Conservation (phyloP, 2,888 invertebrate genomes). For the Drosophila aldrichi region DNA sequence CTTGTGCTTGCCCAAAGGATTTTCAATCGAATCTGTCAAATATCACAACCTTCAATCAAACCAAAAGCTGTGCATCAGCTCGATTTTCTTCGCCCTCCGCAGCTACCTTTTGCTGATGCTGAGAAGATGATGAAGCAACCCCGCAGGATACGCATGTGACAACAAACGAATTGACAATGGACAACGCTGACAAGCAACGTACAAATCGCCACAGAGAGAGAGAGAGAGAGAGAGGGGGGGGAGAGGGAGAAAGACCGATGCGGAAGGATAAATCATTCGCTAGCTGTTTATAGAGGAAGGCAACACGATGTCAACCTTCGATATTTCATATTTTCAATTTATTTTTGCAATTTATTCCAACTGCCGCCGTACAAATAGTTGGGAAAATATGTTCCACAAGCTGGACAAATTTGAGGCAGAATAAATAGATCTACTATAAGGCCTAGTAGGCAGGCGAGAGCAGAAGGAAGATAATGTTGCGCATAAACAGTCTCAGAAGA, state of each 20-base stretch:
- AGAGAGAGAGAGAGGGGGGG: neutral
- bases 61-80: slow-evolving; percentile 66
- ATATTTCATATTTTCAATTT: slow-evolving; percentile 77
- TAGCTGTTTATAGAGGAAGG: slow-evolving; percentile 32
- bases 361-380: slow-evolving; percentile 24
- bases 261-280: slow-evolving; percentile 71
- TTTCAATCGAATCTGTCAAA: slow-evolving; percentile 84
- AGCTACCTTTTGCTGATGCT: slow-evolving; percentile 12
- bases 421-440: slow-evolving; percentile 28
- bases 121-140: slow-evolving; percentile 69
- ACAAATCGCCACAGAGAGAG: slow-evolving; percentile 39
- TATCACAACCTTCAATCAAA: slow-evolving; percentile 84
- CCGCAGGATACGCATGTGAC: slow-evolving; percentile 66
- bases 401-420: slow-evolving; percentile 8
- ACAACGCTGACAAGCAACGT: slow-evolving; percentile 60
- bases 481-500: neutral
- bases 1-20: slow-evolving; percentile 69
- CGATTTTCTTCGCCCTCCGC: slow-evolving; percentile 61
- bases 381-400: neutral
- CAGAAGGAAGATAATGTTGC: neutral
- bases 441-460: neutral
- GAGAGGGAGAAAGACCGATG: slow-evolving; percentile 11
- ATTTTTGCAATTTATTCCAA: slow-evolving; percentile 72
- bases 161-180: slow-evolving; percentile 65
- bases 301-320: slow-evolving; percentile 53